Conservation (phyloP, 2,797 vertebrate species). For the Hirundo rustica region DNA sequence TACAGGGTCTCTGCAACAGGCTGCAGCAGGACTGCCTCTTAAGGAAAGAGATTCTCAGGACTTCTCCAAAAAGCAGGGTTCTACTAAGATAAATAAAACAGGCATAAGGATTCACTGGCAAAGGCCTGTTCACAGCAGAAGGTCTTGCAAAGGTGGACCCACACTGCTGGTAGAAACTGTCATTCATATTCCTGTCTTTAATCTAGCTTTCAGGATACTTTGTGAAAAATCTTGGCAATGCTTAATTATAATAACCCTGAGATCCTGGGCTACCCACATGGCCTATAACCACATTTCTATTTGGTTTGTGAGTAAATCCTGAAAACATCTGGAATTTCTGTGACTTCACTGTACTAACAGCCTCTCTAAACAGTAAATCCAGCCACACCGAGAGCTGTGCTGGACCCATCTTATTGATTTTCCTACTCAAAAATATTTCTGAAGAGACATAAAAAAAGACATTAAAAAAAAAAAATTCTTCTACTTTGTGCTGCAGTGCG, state of each 20-base stretch:
- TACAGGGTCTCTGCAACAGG: neutral
- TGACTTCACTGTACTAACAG: neutral
- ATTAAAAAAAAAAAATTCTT: rapidly evolving
- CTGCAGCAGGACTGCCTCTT: neutral
- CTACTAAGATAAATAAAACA: neutral
- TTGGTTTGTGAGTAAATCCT: neutral
- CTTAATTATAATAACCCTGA: neutral
- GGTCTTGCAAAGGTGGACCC: neutral
- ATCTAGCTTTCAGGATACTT: neutral
- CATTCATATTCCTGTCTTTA: neutral
- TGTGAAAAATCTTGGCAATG: neutral
- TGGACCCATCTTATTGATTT: neutral
- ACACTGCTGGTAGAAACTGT: neutral
- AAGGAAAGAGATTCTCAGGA: neutral
- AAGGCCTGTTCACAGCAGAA: neutral
- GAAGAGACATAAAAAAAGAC: neutral
- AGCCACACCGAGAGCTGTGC: neutral
- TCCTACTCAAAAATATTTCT: neutral
- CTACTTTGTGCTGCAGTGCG: neutral
- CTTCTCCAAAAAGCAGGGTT: neutral
- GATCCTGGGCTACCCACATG: neutral
- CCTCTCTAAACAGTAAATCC: neutral
- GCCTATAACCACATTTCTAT: neutral
- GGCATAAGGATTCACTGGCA: neutral
- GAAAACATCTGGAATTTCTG: neutral